phyloP scores from a whole-genome alignment of 2,888 invertebrate species.

The Elysia crispata region DNA sequence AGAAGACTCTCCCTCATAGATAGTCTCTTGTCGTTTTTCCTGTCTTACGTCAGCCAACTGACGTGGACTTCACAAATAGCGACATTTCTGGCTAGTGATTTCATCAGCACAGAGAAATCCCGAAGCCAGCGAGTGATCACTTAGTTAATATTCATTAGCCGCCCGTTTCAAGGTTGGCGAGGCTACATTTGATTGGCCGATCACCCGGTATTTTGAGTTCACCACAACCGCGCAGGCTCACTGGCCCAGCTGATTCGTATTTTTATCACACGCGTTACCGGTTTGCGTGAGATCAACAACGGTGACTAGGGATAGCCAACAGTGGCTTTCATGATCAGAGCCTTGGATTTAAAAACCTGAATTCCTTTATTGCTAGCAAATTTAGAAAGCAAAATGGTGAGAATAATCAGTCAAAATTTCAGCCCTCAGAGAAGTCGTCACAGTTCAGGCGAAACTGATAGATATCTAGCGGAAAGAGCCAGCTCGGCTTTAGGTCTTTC shows the following conservation, averaged over 20 bases:
- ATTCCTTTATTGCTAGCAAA: not conserved
- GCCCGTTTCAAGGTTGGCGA: slow-evolving; percentile 27
- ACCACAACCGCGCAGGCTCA: slow-evolving; percentile 21
- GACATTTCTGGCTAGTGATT: slow-evolving; percentile 31
- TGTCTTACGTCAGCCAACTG: slow-evolving; percentile 45
- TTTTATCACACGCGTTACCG: slow-evolving; percentile 32
- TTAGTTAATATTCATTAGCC: slow-evolving; percentile 36
- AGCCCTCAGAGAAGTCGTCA: slow-evolving; percentile 63
- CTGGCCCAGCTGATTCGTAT: slow-evolving; percentile 39
- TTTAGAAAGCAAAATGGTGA: slow-evolving; percentile 30
- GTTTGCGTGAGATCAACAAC: not conserved
- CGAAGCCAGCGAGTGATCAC: slow-evolving; percentile 46
- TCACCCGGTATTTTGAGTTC: slow-evolving; percentile 44
- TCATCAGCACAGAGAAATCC: slow-evolving; percentile 49
- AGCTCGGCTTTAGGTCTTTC: slow-evolving; percentile 50
- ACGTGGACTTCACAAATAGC: slow-evolving; percentile 48
- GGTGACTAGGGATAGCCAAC: not conserved
- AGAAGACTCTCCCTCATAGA: not conserved
- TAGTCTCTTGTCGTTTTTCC: not conserved
- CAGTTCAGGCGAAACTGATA: slow-evolving; percentile 64
- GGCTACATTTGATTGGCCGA: slow-evolving; percentile 25
- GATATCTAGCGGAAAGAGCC: slow-evolving; percentile 60
- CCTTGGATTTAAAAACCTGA: not conserved
- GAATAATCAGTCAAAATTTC: slow-evolving; percentile 48
- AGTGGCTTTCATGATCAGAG: not conserved